Percentiles rank a stretch among this genome's conserved stretches.
Conservation (phyloP, 2,113 vertebrate species). For the Neopipo cinnamomea region DNA sequence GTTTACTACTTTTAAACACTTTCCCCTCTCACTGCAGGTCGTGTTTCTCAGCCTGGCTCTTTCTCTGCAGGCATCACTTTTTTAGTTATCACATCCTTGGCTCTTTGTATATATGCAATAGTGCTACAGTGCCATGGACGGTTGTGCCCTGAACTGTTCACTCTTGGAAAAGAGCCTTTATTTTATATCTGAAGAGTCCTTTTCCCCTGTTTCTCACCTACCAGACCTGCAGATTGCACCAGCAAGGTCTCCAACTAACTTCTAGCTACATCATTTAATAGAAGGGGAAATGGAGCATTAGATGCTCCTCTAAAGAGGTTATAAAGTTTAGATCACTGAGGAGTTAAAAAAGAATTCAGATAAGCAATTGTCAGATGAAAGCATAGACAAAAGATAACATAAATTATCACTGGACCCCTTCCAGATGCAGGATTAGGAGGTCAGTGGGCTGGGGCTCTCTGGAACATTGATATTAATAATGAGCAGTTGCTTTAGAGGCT, state of each 20-base stretch:
- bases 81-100: not conserved
- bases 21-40: not conserved
- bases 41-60: not conserved
- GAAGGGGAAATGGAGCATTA: not conserved
- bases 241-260: not conserved
- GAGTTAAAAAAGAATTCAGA: not conserved
- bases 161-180: not conserved
- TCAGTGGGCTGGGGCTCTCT: not conserved
- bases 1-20: not conserved
- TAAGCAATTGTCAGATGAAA: not conserved
- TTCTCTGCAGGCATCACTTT: not conserved
- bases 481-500: not conserved
- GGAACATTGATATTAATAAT: not conserved
- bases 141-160: not conserved
- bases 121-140: fast-evolving
- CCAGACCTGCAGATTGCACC: not conserved
- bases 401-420: not conserved
- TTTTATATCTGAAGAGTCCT: not conserved
- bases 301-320: not conserved
- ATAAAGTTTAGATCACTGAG: not conserved
- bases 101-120: not conserved
- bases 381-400: not conserved
- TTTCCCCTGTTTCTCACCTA: not conserved
- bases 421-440: not conserved
- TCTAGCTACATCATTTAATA: not conserved